Evolutionary conservation across 1,140 invertebrate species (phyloP), one percentile per base, ranked within the genome.

Genomic region (Platyura marginata): DNA sequence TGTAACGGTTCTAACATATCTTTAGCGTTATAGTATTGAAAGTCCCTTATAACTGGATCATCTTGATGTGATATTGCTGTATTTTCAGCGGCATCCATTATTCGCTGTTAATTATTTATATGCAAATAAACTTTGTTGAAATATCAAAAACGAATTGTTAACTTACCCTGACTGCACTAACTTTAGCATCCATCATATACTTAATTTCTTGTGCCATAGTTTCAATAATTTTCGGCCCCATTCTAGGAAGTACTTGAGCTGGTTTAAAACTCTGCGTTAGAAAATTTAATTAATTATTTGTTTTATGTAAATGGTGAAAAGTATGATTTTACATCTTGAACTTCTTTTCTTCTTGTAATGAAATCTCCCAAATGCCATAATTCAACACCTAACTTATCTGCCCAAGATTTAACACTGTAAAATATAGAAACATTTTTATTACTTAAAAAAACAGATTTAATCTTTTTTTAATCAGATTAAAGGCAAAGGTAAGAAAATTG

Each of bases 141-240:
- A 32, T 32, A 32, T 32, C 9, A n/a, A 9, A 6, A 33, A 40
- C 40, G 34, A 40, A 41, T 15, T 15, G 18, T 15, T 21, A 34
- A 52, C 54, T 57, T 64, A 80, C 77, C 63, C 74, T 76, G 15
- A 88, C 81, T 11, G 84, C 82, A 46, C 80, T 81, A 44, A 87
- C 77, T 66, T 87, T 88, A 3, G 80, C 68, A 44, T 79, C 75
- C 75, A 86, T 83, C 80, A 87, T 85, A 6, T 72, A 74, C 48
- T 78, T 74, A 43, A 88, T 79, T 48, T 82, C 75, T 46, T 77
- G 72, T 11, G 80, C 76, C 59, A 88, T 86, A 39, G 77, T 77
- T 46, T 75, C 71, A 2, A 84, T 74, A 47, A 88, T 57, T 50
- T 70, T 68, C 47, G 71, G 70, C 6, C 83, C 81, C 62, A 80